phyloP scores from a whole-genome alignment of 2,113 vertebrate species.

The Triplophysa siluroides region DNA sequence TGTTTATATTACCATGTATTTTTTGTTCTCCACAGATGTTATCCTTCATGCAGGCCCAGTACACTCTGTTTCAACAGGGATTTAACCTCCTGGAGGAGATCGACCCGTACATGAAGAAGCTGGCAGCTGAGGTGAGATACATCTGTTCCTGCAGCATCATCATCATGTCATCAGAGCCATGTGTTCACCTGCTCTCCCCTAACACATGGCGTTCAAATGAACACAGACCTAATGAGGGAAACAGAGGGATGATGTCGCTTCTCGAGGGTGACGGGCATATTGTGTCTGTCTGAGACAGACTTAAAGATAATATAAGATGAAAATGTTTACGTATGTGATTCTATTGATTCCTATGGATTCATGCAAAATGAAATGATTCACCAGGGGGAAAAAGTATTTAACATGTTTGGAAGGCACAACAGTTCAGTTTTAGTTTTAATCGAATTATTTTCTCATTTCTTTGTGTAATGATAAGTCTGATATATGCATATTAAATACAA shows the following conservation, averaged over 20 bases:
- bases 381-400: no score
- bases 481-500: no score
- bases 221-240: constrained; percentile 2
- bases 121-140: constrained; percentile 86
- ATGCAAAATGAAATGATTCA: no score
- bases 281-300: constrained; percentile 10
- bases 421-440: no score
- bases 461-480: neutral
- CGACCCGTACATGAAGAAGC: constrained; percentile 93
- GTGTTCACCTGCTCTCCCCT: constrained; percentile 8
- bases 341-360: no score
- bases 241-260: constrained; percentile 21
- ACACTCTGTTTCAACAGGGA: constrained; percentile 95
- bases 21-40: constrained; percentile 81
- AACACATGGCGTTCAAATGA: neutral
- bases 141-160: constrained; percentile 29
- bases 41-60: constrained; percentile 96
- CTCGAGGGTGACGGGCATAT: neutral
- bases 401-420: no score
- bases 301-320: neutral
- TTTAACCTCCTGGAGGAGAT: constrained; percentile 92
- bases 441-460: no score
- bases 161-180: constrained; percentile 1
- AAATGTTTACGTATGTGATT: no score
- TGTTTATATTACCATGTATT: neutral